Conservation (phyloP, 1,140 invertebrate species). For the Cardiocondyla obscurior region DNA sequence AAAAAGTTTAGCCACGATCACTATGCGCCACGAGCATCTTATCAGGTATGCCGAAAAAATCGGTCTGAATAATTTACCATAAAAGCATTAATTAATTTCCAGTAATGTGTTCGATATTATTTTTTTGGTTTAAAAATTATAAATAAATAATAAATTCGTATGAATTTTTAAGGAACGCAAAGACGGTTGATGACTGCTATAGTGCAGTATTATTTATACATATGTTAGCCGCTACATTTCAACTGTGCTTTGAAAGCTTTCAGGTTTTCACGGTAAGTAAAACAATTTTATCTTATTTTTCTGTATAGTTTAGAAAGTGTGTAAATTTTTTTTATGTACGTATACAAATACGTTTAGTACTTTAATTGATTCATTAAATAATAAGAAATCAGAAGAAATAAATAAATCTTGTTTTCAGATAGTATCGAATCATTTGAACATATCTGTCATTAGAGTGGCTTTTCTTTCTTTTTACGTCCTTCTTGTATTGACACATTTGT, state of each 20-base stretch:
- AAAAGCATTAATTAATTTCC: neutral
- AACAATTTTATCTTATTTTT: neutral
- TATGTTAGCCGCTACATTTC: constrained; percentile 30
- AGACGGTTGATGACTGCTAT: constrained; percentile 55
- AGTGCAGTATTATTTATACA: constrained; percentile 56
- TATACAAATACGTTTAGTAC: too few species aligned
- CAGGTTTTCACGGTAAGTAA: constrained; percentile 40
- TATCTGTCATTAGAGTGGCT: neutral
- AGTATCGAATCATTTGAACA: neutral
- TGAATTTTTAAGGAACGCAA: constrained; percentile 17
- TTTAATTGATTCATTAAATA: too few species aligned
- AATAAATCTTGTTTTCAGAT: constrained; percentile 38
- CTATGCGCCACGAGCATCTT: constrained; percentile 65
- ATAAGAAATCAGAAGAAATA: too few species aligned
- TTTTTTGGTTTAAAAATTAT: neutral
- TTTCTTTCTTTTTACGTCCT: constrained; percentile 18
- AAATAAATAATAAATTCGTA: neutral
- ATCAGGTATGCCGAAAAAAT: constrained; percentile 49
- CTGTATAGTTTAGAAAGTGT: neutral
- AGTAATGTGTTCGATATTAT: neutral
- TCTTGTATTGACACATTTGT: constrained; percentile 28
- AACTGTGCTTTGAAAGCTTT: constrained; percentile 57
- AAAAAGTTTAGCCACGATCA: constrained; percentile 39
- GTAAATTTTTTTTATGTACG: too few species aligned
- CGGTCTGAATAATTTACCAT: too few species aligned